phyloP scores from a whole-genome alignment of 2,113 vertebrate genomes.

The Protomyctophum bolini region DNA sequence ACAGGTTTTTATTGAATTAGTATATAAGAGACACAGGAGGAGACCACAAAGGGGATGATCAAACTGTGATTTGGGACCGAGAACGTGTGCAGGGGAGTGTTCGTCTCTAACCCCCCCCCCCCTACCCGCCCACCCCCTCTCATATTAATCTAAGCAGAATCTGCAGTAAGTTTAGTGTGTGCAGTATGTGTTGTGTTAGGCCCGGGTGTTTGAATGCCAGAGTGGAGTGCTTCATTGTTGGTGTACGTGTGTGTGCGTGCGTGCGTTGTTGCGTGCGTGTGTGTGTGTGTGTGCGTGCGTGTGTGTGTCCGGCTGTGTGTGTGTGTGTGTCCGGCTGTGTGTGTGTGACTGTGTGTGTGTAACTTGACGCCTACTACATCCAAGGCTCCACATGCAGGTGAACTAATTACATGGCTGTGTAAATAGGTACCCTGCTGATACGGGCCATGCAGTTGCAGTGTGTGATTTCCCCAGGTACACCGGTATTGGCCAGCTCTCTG shows the following conservation, averaged over 20 bases:
- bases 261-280: constrained; percentile 18
- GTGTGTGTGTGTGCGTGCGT: constrained; percentile 20
- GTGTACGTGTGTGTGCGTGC: constrained; percentile 13
- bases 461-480: constrained; percentile 78
- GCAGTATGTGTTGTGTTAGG: too few species aligned
- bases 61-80: background rate
- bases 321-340: constrained; percentile 14
- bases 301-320: constrained; percentile 19
- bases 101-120: background rate
- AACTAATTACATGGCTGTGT: constrained; percentile 74
- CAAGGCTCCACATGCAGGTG: constrained; percentile 59
- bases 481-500: constrained; percentile 37
- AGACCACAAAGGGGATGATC: constrained; percentile 5
- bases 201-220: background rate
- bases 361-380: constrained; percentile 51
- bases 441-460: constrained; percentile 58
- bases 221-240: constrained; percentile 6
- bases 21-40: background rate
- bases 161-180: too few species aligned
- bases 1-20: constrained; percentile 38
- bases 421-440: constrained; percentile 73
- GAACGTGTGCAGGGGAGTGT: constrained; percentile 1
- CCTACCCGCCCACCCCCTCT: too few species aligned
- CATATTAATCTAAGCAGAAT: too few species aligned
- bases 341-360: constrained; percentile 25